Evolutionary conservation across 2,888 invertebrate species (phyloP), one percentile per base, ranked within the genome.

Genomic region (Dynastes hyllus): DNA sequence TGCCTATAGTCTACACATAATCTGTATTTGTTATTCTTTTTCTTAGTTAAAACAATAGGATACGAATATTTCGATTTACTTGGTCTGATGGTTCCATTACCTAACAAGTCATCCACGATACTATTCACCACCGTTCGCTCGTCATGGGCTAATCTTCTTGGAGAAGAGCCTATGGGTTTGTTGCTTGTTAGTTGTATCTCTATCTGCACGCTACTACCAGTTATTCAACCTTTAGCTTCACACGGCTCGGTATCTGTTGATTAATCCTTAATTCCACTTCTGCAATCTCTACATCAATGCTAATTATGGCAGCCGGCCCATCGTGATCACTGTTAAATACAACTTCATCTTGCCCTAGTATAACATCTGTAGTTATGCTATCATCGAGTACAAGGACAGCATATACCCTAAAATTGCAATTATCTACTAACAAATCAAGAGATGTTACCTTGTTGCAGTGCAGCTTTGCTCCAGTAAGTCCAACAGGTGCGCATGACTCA

Each of bases 1-100:
- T 73, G 53, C 2, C 83, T 69, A 37, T 78, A 83, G 45, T 82
- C 80, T 6, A 82, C 77, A 53, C 81, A 82, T 79, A 82, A 78
- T 22, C 82, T 29, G 8, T 40, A 11, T 11, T 78, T 76, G 0
- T 70, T 77, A 55, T 81, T 81, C 75, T 81, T 83, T 63, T 83
- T 81, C 61, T 76, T 78, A 16, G 77, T 77, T 16, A 82, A 69
- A 13, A 81, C 81, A 37, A 82, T 79, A 2, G 81, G 79, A 16
- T 79, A 79, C 8, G 77, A 66, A 45, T 81, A 81, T 50, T 80
- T 79, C 0, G 82, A 82, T 13, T 78, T 76, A 22, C 81, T 81
- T 51, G 51, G 55, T 9, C 81, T 76, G 37, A 82, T 81, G n/a
- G 82, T 66, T 5, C 63, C 58, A 61, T 79, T 80, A 6, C 81